A percentile compares a stretch with the other conserved stretches of the same genome.
phyloP scores from a whole-genome alignment of 2,113 vertebrate genomes.

The Chauna torquata region DNA sequence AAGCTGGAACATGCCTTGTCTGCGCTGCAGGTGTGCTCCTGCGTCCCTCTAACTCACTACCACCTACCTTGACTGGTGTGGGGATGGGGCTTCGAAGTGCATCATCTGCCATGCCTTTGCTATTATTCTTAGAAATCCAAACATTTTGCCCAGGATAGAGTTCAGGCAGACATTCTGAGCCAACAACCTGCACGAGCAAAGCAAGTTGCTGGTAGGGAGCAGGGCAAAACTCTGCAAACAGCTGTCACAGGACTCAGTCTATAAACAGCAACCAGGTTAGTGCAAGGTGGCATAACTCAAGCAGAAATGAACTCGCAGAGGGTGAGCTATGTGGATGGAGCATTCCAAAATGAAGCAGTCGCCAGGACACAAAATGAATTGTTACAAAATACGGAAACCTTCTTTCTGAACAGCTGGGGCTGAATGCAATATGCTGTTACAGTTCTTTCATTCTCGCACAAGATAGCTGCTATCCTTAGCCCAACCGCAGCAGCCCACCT shows the following conservation, averaged over 20 bases:
- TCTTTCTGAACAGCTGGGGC: neutral
- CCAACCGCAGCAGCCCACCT: conserved; percentile 23
- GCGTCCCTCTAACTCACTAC: neutral
- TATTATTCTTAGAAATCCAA: neutral
- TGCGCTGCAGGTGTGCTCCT: neutral
- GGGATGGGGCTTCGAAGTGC: neutral
- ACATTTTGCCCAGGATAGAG: neutral
- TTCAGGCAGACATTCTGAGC: neutral
- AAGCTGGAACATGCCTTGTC: neutral
- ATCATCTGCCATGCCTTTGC: neutral
- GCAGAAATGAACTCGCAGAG: neutral
- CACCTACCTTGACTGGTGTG: neutral
- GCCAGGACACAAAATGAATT: neutral
- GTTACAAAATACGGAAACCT: neutral
- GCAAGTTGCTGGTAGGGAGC: neutral
- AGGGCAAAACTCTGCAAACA: conserved; percentile 16
- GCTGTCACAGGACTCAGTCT: conserved; percentile 1
- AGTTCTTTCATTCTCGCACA: neutral
- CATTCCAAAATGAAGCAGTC: fast-evolving
- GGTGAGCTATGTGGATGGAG: neutral
- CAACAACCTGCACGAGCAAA: neutral
- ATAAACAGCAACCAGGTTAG: neutral
- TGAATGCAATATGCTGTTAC: neutral
- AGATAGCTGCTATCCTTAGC: neutral
- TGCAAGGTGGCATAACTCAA: neutral